A percentile compares a stretch with the other conserved stretches of the same genome.
Conservation (phyloP, 2,113 vertebrate genomes). For the Prolemur simus region DNA sequence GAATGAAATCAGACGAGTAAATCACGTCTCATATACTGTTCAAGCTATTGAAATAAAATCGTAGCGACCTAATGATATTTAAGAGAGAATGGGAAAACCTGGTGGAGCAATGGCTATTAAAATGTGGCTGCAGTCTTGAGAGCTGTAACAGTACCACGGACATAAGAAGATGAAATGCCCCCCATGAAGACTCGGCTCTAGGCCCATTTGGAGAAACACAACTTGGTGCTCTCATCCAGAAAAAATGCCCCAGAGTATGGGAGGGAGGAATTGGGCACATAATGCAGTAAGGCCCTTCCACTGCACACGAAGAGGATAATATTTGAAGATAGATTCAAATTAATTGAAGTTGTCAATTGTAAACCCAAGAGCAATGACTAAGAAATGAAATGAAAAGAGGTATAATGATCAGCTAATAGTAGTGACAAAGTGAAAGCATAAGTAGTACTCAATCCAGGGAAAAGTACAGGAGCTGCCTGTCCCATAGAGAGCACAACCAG, state of each 20-base stretch:
- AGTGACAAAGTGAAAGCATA: too few relatives aligned
- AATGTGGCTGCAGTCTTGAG: background rate
- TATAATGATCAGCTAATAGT: too few relatives aligned
- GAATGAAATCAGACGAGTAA: background rate
- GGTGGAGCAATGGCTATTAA: background rate
- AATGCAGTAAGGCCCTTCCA: background rate
- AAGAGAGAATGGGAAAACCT: background rate
- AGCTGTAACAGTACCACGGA: background rate
- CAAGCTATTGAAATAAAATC: background rate
- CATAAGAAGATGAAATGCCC: background rate
- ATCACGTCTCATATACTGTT: background rate
- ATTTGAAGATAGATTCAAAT: background rate
- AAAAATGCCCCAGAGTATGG: background rate
- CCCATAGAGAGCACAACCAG: background rate
- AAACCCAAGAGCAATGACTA: background rate
- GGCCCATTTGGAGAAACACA: background rate
- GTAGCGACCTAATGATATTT: background rate
- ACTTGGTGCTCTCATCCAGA: background rate
- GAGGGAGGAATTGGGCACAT: background rate
- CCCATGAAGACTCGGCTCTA: background rate
- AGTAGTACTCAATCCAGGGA: rapidly evolving
- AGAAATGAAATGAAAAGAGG: background rate
- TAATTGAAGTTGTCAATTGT: too few relatives aligned
- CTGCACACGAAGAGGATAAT: background rate
- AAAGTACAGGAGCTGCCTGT: background rate